Base-by-base conservation (phyloP, 2,113 vertebrate species). In the Eolophus roseicapilla region DNA sequence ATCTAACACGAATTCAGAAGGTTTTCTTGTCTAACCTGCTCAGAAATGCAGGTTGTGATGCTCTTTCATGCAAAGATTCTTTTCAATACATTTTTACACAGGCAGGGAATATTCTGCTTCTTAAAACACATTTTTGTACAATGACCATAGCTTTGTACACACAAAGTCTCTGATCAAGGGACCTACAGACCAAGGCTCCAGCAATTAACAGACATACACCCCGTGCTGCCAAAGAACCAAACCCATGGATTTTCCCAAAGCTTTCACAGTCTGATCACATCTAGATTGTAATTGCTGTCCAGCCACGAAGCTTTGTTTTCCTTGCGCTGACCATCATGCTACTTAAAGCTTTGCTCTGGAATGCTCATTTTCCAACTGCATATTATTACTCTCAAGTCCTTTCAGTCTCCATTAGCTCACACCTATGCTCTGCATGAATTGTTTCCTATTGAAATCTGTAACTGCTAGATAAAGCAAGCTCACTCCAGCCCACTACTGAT, bases 391-490 rank as follows among this genome's bases (percentile, higher is more conserved):
- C 90, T 35, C 4, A 18, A 50, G 39, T 33, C 62, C 17, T 16
- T 49, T 21, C 81, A 16, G 35, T 21, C 43, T 68, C 81, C 33
- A 4, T 20, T 10, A 33, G 35, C 59, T 77, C 68, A 24, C 5
- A 1, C 0, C 3, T 17, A 10, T 6, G 63, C 57, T 69, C 74
- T 31, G 50, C 71, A 39, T 0, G 0, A 21, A 8, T 0, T 2
- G 37, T 27, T 86, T 59, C 57, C 85, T 55, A 10, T 3, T 39
- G 63, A 52, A 68, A 93, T 57, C 44, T 46, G 57, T 15, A n/a
- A n/a, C 37, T 62, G 53, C 67, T 83, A 31, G 57, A 12, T 31
- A n/a, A 78, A 79, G 74, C 41, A 23, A 85, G 67, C 67, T 74
- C 29, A 5, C 60, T 43, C 52, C 70, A 60, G 41, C 64, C 49